Evolutionary conservation across 2,888 invertebrate species (phyloP), one percentile per base, ranked within the genome.

Genomic region (Mellilla xanthometata): DNA sequence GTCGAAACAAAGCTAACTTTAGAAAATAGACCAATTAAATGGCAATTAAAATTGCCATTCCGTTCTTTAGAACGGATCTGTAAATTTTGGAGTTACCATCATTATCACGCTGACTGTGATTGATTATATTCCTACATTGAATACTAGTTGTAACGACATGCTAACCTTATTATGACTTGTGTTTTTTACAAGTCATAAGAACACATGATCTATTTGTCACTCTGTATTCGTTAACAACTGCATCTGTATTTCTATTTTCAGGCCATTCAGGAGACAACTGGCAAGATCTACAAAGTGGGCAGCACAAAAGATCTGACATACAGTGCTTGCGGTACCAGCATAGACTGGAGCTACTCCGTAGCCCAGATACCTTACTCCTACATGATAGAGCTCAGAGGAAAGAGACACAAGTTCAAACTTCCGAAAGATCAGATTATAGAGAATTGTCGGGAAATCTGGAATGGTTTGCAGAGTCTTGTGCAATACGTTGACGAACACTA

Each of bases 321-420:
- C 55, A 68, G 60, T 30, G 88, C 88, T 0, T 87, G 86, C 27
- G 88, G 88, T 0, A 88, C 88, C 28, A 85, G 87, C 30, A 86
- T 68, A 1, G 88, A 89, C 44, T 89, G 88, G 88, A 85, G 87
- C 35, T 88, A 89, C 40, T 76, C 70, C 0, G 71, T 79, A 12
- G 88, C 88, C 0, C 82, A 84, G 31, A 85, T 89, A 46, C 89
- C 87, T 0, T 89, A 72, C 61, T 86, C 83, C 0, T 89, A 76
- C 52, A 87, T 89, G 85, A 62, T 89, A 8, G 89, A 89, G 45
- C 63, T 89, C 3, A 69, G 86, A 22, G 78, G 87, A 49, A 80
- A 46, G 46, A 84, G 73, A 46, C 42, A 84, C 52, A 79, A 62
- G 50, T 89, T 89, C 62, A 72, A 54, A 34, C 55, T 88, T 4